Base-by-base conservation (phyloP, 2,888 invertebrate species). In the Nycteola revayana region DNA sequence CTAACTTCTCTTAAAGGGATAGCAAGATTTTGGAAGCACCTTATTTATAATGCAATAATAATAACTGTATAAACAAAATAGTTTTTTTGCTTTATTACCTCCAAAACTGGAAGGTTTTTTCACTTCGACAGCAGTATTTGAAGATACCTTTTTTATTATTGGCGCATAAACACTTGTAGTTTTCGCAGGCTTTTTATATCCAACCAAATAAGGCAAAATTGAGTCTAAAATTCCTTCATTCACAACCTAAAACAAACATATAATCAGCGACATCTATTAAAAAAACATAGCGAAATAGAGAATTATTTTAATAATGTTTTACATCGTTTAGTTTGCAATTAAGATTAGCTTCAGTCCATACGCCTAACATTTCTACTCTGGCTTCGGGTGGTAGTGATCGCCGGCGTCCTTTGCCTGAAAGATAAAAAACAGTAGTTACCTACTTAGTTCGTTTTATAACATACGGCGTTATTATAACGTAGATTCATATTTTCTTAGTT, bases 181-280 rank as follows among this genome's bases (percentile, higher is more conserved):
- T 66, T 90, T 92, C 10, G 72, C 44, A 0, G 92, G 91, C 43
- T 88, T 89, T 41, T 80, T 85, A 40, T 88, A 86, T 3, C 89
- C 89, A 7, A 93, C 88, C 49, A 96, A 89, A 63, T 95, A 95
- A 0, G 96, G 94, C 28, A 96, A 75, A 36, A 96, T 93, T 0
- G 95, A 95, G 77, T 96, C 96, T 28, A 96, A 75, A 40, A 96
- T 90, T 7, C 96, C 96, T 81, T 96, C 96, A 28, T 94, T 93
- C 43, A 96, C 90, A 0, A 95, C 92, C 82, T 95, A 79, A 48
- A 90, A 90, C 20, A 0, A 34, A n/a, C 7, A 21, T 14, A 14
- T 14, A 14, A 3, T 14, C 5, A 14, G 14, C 5, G 14, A 14
- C 5, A 14, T 14, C 5, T 20, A 7, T 18, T 5, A 7, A 6